Evolutionary conservation across 1,140 invertebrate genomes (phyloP).

Genomic region (Cotesia typhae): DNA sequence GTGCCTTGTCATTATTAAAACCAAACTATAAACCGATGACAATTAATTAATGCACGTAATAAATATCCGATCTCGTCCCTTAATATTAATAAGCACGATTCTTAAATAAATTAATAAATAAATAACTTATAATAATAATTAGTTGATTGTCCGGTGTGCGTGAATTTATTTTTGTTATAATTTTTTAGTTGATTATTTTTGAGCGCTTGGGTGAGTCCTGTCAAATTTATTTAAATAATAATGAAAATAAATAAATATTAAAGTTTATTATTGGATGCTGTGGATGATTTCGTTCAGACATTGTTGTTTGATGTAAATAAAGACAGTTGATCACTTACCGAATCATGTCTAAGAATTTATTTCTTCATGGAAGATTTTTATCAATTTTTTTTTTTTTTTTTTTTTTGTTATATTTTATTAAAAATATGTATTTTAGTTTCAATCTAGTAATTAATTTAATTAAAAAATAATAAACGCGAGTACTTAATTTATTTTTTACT

Average conservation of each 20-base stretch:
- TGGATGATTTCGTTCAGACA: constrained; percentile 42
- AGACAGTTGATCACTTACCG: constrained; percentile 36
- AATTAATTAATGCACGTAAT: constrained; percentile 17
- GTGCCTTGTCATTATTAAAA: constrained; percentile 37
- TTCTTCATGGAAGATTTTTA: too few relatives aligned
- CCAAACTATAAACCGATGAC: constrained; percentile 22
- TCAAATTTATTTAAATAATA: constrained; percentile 15
- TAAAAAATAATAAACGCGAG: too few relatives aligned
- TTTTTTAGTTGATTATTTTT: background rate
- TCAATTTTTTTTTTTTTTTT: too few relatives aligned
- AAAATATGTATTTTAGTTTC: too few relatives aligned
- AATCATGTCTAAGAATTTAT: background rate
- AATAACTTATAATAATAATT: constrained; percentile 12
- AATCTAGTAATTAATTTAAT: too few relatives aligned
- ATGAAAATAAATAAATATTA: background rate
- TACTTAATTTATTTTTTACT: too few relatives aligned
- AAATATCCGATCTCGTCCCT: constrained; percentile 36
- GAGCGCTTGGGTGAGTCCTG: background rate
- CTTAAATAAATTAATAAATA: background rate
- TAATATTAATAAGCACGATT: constrained; percentile 32
- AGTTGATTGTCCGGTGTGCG: constrained; percentile 1
- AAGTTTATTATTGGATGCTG: constrained; percentile 22
- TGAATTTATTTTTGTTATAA: constrained; percentile 21
- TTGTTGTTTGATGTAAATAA: constrained; percentile 47
- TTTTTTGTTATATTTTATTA: too few relatives aligned